Conservation (phyloP, 1,140 invertebrate genomes). For the Hesperophylax magnus region DNA sequence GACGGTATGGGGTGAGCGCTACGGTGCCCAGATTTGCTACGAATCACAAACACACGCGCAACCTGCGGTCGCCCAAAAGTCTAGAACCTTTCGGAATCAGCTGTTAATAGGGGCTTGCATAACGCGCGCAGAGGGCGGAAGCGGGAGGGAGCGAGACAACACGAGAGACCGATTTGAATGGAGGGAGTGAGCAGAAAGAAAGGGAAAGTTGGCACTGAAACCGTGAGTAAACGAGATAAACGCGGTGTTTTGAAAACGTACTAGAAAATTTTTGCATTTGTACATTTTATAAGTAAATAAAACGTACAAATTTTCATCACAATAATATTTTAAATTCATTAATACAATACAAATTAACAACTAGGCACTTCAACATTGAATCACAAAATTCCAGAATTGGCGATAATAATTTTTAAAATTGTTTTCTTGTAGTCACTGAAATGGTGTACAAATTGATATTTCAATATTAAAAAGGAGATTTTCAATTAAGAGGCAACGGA, state of each 20-base stretch:
- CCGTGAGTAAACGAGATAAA: not conserved
- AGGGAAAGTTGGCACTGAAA: not conserved
- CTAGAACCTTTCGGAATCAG: slow-evolving; percentile 31
- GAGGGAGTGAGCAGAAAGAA: not conserved
- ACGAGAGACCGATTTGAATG: not conserved
- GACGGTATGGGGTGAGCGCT: not conserved
- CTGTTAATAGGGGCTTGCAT: slow-evolving; percentile 26
- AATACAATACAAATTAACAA: too few relatives aligned
- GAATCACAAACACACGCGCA: not conserved
- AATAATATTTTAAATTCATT: too few relatives aligned
- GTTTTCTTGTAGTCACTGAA: too few relatives aligned
- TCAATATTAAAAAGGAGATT: too few relatives aligned
- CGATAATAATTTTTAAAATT: too few relatives aligned
- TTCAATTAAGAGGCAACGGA: too few relatives aligned
- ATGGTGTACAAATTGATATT: too few relatives aligned
- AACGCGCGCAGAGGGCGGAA: not conserved
- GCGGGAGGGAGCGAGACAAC: not conserved
- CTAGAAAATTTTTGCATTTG: too few relatives aligned
- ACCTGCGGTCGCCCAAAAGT: slow-evolving; percentile 12
- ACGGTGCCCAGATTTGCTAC: not conserved
- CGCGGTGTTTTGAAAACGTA: not conserved
- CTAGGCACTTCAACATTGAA: too few relatives aligned
- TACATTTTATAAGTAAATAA: too few relatives aligned
- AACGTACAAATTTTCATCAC: too few relatives aligned
- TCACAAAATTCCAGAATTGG: too few relatives aligned